A percentile compares a stretch with the other conserved stretches of the same genome.
Conservation (phyloP, 2,113 vertebrate species). For the Limanda limanda region DNA sequence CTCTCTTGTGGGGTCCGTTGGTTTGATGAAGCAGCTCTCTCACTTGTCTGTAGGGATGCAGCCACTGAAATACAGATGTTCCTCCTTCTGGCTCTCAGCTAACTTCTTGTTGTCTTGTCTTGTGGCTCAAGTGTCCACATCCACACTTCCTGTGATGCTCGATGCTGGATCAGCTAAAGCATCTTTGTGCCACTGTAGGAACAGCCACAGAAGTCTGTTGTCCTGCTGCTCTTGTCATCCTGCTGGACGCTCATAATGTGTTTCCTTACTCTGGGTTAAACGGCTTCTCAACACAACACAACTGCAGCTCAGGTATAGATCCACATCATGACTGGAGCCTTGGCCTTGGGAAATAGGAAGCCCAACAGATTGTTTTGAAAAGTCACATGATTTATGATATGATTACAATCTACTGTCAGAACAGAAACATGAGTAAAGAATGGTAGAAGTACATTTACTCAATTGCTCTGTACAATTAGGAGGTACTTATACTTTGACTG, state of each 20-base stretch:
- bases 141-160: too few relatives aligned
- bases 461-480: neutral
- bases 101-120: too few relatives aligned
- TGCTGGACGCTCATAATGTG: too few relatives aligned
- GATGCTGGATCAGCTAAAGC: too few relatives aligned
- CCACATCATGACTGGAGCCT: neutral
- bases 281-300: too few relatives aligned
- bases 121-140: too few relatives aligned
- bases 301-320: neutral
- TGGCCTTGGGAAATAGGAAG: neutral
- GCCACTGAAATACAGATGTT: neutral
- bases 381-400: neutral
- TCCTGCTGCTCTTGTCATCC: too few relatives aligned
- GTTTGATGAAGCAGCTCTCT: neutral
- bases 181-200: too few relatives aligned
- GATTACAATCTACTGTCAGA: neutral
- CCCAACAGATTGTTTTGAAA: neutral
- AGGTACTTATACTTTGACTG: too few relatives aligned
- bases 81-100: too few relatives aligned
- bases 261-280: too few relatives aligned
- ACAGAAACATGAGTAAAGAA: neutral
- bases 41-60: neutral
- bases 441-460: neutral
- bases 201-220: too few relatives aligned
- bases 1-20: constrained; percentile 4